Evolutionary conservation across 2,113 vertebrate genomes (phyloP), one percentile per base, ranked within the genome.

Genomic region (Bucco capensis): DNA sequence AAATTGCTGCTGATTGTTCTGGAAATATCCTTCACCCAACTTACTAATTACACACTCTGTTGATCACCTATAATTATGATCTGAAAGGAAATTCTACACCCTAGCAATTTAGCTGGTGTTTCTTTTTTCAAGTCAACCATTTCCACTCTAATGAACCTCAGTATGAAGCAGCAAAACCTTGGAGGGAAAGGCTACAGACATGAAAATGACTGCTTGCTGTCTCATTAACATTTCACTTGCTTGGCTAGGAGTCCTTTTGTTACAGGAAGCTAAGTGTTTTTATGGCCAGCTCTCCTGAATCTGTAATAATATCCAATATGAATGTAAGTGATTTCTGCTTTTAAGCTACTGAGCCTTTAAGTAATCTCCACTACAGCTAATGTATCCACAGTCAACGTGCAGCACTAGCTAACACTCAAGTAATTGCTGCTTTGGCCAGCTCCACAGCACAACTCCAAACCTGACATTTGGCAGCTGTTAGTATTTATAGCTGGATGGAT

Each of bases 201-300:
- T 1, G 22, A 94, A 95, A 92, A 96, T 93, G 83, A 96, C 80
- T 65, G 79, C 80, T 89, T 84, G 82, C 92, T 93, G 89, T 85
- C 94, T 96, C 93, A 95, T 94, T 93, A 92, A 89, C 86, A 90
- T 94, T 95, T 96, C 93, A 89, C 93, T 93, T 94, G 78, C 88
- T 92, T 94, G 94, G 94, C 89, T 62, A 92, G 71, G 67, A 92
- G 86, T 86, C 80, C 83, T 80, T 91, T 91, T 91, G 94, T 94
- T 95, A 94, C 92, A 94, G 93, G 88, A 96, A 96, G 86, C 88
- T 92, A 96, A 95, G 90, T 95, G 93, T 83, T 96, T 96, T 96
- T 89, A 94, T 85, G 74, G 95, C 86, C 86, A 85, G 3, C 74
- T 92, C 86, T 87, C 89, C 93, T 90, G 89, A 90, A 90, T 95